These are phyloP conservation scores for Cairina moschata DNA, from an alignment of 2,113 vertebrate species.

Conservation along the genomic window DNA sequence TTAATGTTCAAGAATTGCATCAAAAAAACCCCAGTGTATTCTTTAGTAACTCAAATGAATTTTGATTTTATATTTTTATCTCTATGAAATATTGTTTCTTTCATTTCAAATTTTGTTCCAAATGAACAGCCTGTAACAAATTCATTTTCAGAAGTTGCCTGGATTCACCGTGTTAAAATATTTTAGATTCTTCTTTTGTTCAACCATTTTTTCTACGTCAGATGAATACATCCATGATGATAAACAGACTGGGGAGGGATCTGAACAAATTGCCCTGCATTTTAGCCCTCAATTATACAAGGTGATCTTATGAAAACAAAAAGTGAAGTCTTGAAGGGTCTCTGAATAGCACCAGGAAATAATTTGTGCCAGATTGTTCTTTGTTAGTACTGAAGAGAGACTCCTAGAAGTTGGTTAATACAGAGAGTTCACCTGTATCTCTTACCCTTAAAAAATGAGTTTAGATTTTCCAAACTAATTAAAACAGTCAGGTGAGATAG, in stretches of 20 bases:
- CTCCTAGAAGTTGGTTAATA: not conserved
- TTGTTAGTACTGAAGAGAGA: not conserved
- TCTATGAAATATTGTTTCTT: not conserved
- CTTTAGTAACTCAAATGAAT: not conserved
- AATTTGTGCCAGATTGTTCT: constrained; percentile 60
- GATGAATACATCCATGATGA: constrained; percentile 6
- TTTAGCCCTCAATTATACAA: constrained; percentile 65
- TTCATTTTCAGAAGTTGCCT: not conserved
- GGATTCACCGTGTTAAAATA: not conserved
- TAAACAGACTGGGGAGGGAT: constrained; percentile 56
- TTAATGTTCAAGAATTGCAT: not conserved
- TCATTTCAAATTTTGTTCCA: not conserved
- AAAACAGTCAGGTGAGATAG: not conserved
- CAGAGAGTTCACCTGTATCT: not conserved
- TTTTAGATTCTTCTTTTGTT: not conserved
- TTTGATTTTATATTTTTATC: not conserved
- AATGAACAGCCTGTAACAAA: not conserved
- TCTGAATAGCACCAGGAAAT: constrained; percentile 40
- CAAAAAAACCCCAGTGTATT: not conserved
- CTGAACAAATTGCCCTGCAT: constrained; percentile 60
- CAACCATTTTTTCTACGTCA: not conserved
- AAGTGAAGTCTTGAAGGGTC: constrained; percentile 40
- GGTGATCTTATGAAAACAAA: constrained; percentile 69
- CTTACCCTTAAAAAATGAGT: not conserved
- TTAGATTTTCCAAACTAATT: not conserved